phyloP scores from a whole-genome alignment of 2,888 invertebrate genomes.

The Chrysopilus asiliformis region DNA sequence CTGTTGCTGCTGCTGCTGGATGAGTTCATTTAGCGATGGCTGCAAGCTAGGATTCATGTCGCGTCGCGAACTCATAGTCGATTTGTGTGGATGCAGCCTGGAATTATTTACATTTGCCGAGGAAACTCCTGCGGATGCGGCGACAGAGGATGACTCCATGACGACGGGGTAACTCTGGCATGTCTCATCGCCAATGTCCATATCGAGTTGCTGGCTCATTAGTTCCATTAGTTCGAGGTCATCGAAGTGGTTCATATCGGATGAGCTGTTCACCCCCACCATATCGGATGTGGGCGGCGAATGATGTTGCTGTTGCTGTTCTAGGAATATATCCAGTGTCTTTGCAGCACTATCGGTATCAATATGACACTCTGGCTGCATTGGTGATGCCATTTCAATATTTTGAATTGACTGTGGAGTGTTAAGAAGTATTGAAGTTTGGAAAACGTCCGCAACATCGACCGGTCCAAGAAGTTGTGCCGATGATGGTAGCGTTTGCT shows the following conservation, averaged over 20 bases:
- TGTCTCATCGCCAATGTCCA: constrained; percentile 38
- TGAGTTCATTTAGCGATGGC: constrained; percentile 38
- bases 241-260: constrained; percentile 25
- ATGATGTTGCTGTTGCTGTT: too few relatives aligned
- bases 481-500: constrained; percentile 8
- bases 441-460: constrained; percentile 7
- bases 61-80: constrained; percentile 27
- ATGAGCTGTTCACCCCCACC: constrained; percentile 14
- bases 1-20: constrained; percentile 31
- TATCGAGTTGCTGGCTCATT: constrained; percentile 39
- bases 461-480: constrained; percentile 8
- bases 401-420: constrained; percentile 23
- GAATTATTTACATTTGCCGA: background rate
- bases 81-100: constrained; percentile 14
- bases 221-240: constrained; percentile 33
- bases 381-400: constrained; percentile 31
- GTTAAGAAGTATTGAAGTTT: constrained; percentile 14
- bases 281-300: too few relatives aligned
- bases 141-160: constrained; percentile 1
- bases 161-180: constrained; percentile 18
- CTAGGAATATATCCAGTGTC: constrained; percentile 32
- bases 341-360: constrained; percentile 30
- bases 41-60: constrained; percentile 34
- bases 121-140: too few relatives aligned
- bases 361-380: constrained; percentile 26